Evolutionary conservation across 2,888 invertebrate species (phyloP).

Genomic region (Trichacis sp.): DNA sequence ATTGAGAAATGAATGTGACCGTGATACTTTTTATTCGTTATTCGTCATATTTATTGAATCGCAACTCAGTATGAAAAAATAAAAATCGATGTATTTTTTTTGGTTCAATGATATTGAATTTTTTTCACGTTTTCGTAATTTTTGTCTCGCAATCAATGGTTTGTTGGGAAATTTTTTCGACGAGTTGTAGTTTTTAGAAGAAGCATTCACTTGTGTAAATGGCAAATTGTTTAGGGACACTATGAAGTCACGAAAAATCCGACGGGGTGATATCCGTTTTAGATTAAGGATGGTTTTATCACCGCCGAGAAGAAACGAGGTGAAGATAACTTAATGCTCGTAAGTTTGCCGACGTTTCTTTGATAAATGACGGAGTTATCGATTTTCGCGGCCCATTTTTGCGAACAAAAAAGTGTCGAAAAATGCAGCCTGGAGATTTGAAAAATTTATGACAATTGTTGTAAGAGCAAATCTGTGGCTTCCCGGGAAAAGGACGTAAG

Average conservation of each 20-base stretch:
- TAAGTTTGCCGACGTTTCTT: slow-evolving; percentile 36
- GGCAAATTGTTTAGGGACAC: slow-evolving; percentile 37
- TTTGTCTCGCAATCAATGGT: neutral
- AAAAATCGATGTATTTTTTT: too few species aligned
- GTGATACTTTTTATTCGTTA: too few species aligned
- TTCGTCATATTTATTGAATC: too few species aligned
- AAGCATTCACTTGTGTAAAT: slow-evolving; percentile 21
- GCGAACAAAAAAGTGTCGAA: neutral
- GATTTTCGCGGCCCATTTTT: slow-evolving; percentile 8
- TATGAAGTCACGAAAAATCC: slow-evolving; percentile 33
- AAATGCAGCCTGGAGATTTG: neutral
- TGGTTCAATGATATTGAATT: neutral
- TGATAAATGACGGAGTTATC: slow-evolving; percentile 40
- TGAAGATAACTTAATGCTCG: slow-evolving; percentile 37
- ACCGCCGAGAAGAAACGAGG: slow-evolving; percentile 23
- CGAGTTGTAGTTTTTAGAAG: slow-evolving; percentile 13
- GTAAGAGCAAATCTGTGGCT: too few species aligned
- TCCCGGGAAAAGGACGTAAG: too few species aligned
- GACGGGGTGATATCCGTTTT: slow-evolving; percentile 41
- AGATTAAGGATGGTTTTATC: slow-evolving; percentile 43
- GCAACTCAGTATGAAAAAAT: too few species aligned
- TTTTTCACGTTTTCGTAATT: neutral
- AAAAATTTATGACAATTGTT: too few species aligned
- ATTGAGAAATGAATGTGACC: too few species aligned
- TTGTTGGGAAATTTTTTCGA: neutral